Percentiles rank a stretch among this genome's conserved stretches.
phyloP scores from a whole-genome alignment of 2,113 vertebrate species.

The Oryctolagus cuniculus region DNA sequence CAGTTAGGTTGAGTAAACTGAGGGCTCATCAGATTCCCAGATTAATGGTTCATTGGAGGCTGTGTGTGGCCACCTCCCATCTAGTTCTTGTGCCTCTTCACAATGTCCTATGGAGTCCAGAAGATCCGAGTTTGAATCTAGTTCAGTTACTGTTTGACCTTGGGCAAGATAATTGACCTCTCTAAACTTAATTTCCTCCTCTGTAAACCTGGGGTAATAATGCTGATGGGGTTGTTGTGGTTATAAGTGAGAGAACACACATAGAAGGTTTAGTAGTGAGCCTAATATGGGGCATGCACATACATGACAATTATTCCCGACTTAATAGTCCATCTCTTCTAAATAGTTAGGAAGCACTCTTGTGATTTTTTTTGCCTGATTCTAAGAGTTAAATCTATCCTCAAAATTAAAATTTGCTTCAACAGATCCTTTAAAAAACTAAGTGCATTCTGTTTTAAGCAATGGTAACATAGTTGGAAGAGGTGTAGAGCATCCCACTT shows the following conservation, averaged over 20 bases:
- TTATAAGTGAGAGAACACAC: slow-evolving; percentile 35
- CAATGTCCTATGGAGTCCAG: slow-evolving; percentile 1
- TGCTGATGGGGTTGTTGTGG: slow-evolving; percentile 28
- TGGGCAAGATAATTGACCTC: slow-evolving; percentile 63
- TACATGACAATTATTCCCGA: neutral
- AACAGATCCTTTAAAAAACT: slow-evolving; percentile 29
- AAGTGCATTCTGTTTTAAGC: slow-evolving; percentile 38
- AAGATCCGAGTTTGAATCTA: slow-evolving; percentile 56
- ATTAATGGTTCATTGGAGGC: slow-evolving; percentile 15
- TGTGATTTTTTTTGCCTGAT: slow-evolving; percentile 6
- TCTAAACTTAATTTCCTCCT: slow-evolving; percentile 64
- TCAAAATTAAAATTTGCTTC: slow-evolving; percentile 56
- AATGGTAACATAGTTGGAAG: slow-evolving; percentile 45
- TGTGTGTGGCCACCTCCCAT: neutral
- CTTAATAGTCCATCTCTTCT: slow-evolving; percentile 26
- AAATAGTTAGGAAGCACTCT: slow-evolving; percentile 48
- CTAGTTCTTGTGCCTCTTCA: neutral
- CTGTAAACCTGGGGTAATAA: slow-evolving; percentile 23
- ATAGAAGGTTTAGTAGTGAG: neutral
- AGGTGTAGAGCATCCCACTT: neutral
- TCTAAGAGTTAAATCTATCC: slow-evolving; percentile 53
- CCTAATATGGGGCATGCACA: neutral
- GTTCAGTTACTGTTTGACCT: slow-evolving; percentile 72
- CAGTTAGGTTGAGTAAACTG: neutral
- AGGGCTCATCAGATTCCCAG: neutral